Percentiles rank a stretch among this genome's conserved stretches.
Conservation (phyloP, 2,797 vertebrate genomes). For the Atherinosoma microstoma region DNA sequence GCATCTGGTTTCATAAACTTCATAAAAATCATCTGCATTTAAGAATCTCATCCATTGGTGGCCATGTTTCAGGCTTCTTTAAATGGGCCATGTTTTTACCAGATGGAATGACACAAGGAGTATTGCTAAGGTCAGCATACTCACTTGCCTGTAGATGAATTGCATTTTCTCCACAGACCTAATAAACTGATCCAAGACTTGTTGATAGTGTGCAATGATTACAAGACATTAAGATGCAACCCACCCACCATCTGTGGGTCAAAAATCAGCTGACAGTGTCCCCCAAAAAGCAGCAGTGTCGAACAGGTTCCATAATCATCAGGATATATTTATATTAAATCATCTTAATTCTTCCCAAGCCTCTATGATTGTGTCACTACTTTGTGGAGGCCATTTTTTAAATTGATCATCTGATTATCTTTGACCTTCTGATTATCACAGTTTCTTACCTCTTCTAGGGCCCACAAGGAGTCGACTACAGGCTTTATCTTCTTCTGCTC, state of each 20-base stretch:
- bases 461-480: conserved; percentile 96
- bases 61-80: background rate
- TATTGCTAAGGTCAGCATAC: background rate
- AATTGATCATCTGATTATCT: conserved; percentile 10
- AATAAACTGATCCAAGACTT: conserved; percentile 42
- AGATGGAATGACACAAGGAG: background rate
- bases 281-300: conserved; percentile 29
- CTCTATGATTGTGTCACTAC: background rate
- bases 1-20: background rate
- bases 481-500: conserved; percentile 95
- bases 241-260: conserved; percentile 72
- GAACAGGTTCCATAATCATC: conserved; percentile 30
- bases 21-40: background rate
- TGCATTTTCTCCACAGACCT: background rate
- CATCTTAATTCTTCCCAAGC: background rate
- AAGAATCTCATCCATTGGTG: background rate
- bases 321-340: conserved; percentile 19
- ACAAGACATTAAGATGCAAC: conserved; percentile 57
- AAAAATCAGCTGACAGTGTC: conserved; percentile 61
- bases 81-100: background rate
- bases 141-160: background rate
- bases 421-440: background rate
- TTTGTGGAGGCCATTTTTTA: background rate
- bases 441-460: conserved; percentile 95
- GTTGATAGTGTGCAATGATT: conserved; percentile 59